Evolutionary conservation across 2,797 vertebrate species (phyloP).

Genomic region (Dicrostonyx torquatus): DNA sequence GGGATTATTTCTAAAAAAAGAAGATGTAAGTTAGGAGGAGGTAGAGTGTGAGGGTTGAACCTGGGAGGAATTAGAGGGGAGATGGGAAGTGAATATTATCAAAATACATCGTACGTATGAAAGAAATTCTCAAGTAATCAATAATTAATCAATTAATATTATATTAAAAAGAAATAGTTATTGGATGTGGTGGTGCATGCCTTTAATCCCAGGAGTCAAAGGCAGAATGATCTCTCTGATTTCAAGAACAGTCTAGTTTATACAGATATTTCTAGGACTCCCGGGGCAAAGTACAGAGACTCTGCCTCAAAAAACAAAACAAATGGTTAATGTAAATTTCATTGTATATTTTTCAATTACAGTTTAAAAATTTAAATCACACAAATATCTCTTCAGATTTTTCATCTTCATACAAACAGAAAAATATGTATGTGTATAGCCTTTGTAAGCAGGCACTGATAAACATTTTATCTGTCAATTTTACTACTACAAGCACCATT

Average conservation of each 20-base stretch:
- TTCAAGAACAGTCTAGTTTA: background rate
- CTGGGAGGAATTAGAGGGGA: background rate
- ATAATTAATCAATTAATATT: background rate
- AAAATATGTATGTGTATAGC: background rate
- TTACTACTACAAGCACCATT: background rate
- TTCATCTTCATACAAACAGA: background rate
- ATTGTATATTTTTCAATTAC: background rate
- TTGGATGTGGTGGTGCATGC: background rate
- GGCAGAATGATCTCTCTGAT: background rate
- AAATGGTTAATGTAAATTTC: background rate
- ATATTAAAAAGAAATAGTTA: background rate
- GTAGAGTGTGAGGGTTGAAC: background rate
- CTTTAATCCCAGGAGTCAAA: background rate
- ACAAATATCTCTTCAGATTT: background rate
- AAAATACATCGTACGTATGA: background rate
- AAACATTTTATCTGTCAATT: no score
- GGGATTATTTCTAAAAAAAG: background rate
- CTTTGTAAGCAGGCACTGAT: background rate
- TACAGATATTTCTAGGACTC: background rate
- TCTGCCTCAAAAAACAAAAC: background rate
- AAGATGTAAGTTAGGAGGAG: background rate
- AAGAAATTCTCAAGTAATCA: background rate
- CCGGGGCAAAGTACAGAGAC: background rate
- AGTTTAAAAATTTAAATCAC: background rate
- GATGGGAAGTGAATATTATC: background rate